phyloP scores from a whole-genome alignment of 2,797 vertebrate genomes.

The Graptemys geographica region DNA sequence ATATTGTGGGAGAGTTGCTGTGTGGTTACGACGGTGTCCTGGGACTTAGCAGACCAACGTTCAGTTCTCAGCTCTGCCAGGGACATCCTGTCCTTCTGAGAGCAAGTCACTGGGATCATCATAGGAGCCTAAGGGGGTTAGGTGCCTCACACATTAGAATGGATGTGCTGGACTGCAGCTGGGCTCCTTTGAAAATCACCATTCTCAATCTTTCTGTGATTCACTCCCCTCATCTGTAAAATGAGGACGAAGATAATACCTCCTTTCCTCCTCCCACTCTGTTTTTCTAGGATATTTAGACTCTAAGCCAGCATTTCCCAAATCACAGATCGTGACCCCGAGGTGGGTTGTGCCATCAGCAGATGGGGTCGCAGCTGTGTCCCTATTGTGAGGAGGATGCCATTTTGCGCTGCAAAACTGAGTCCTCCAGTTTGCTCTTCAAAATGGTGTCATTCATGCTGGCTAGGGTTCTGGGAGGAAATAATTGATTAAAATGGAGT shows the following conservation, averaged over 20 bases:
- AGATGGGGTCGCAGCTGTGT: neutral
- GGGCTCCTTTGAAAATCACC: neutral
- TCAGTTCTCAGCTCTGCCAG: neutral
- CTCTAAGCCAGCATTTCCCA: neutral
- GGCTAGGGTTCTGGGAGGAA: neutral
- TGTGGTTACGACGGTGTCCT: neutral
- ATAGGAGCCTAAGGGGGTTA: slow-evolving; percentile 1
- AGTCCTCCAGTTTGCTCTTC: neutral
- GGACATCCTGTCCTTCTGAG: neutral
- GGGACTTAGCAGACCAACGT: neutral
- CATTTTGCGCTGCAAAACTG: neutral
- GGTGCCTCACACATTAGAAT: neutral
- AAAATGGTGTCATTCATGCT: neutral
- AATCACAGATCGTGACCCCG: neutral
- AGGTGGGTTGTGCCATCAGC: neutral
- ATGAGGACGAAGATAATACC: neutral
- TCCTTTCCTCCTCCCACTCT: slow-evolving; percentile 24
- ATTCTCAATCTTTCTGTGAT: neutral
- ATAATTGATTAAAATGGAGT: neutral
- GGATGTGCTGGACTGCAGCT: neutral
- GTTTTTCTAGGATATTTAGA: neutral
- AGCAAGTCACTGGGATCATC: neutral
- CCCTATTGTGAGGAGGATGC: neutral
- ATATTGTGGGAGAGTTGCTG: neutral
- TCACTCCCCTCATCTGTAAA: neutral